A percentile compares a stretch with the other conserved stretches of the same genome.
Evolutionary conservation across 2,113 vertebrate genomes (phyloP).

Genomic region (Pluvianellus socialis): DNA sequence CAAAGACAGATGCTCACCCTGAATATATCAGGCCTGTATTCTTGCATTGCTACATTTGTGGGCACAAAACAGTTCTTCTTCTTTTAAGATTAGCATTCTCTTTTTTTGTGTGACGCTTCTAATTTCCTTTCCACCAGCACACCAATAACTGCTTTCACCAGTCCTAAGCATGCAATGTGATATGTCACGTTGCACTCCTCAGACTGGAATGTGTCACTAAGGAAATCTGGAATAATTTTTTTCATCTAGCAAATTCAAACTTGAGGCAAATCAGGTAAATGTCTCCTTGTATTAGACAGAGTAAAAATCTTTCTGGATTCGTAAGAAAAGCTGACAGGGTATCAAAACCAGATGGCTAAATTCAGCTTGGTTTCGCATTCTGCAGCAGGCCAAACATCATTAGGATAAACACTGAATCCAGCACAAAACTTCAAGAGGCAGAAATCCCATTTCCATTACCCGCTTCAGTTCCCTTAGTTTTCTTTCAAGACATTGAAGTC

Average conservation of each 20-base stretch:
- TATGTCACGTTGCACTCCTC: not conserved
- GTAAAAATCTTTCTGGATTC: not conserved
- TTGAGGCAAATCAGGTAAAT: constrained; percentile 37
- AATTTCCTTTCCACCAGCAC: not conserved
- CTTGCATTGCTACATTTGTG: not conserved
- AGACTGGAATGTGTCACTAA: constrained; percentile 13
- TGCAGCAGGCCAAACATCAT: not conserved
- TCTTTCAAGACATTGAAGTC: not conserved
- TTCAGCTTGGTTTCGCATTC: not conserved
- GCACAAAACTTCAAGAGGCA: not conserved
- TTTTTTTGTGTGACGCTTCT: not conserved
- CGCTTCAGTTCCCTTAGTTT: not conserved
- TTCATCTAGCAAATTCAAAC: constrained; percentile 2
- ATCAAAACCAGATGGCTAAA: not conserved
- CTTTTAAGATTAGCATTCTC: not conserved
- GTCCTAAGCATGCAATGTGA: not conserved
- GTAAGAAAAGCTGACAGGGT: not conserved
- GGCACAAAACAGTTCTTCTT: not conserved
- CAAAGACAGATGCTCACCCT: not conserved
- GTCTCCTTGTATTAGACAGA: not conserved
- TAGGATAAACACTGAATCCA: not conserved
- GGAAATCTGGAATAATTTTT: not conserved
- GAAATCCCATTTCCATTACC: not conserved
- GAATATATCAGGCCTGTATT: not conserved
- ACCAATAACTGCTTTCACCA: not conserved